phyloP scores from a whole-genome alignment of 2,797 vertebrate genomes.

The Botia almorhae region DNA sequence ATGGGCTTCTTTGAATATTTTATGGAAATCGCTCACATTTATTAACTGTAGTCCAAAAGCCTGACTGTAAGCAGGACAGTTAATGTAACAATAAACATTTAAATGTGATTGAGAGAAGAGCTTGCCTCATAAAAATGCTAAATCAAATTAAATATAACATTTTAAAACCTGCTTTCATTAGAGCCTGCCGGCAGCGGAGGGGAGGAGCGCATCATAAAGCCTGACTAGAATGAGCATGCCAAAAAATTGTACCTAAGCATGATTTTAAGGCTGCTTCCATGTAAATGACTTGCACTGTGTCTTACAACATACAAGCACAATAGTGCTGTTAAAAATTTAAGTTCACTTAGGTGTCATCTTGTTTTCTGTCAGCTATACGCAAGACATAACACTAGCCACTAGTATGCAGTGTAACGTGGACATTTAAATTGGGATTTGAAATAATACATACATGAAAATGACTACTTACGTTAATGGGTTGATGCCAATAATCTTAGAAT shows the following conservation, averaged over 20 bases:
- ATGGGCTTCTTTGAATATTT: conserved; percentile 85
- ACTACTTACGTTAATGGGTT: background rate
- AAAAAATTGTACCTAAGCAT: background rate
- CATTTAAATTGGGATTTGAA: background rate
- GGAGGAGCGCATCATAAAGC: background rate
- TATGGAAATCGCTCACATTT: conserved; percentile 83
- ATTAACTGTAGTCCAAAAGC: conserved; percentile 74
- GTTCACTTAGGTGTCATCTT: no score
- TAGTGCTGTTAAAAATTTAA: no score
- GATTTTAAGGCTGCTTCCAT: background rate
- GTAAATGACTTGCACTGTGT: no score
- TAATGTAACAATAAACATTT: conserved; percentile 78
- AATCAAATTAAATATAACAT: conserved; percentile 82
- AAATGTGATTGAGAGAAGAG: conserved; percentile 79
- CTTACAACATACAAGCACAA: no score
- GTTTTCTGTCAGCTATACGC: no score
- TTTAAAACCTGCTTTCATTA: conserved; percentile 74
- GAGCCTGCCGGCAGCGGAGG: conserved; percentile 47
- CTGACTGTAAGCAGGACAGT: conserved; percentile 75
- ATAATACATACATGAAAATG: background rate
- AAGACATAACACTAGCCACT: background rate
- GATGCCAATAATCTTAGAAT: no score
- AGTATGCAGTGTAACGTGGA: background rate
- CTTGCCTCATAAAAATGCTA: conserved; percentile 79
- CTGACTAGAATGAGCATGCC: conserved; percentile 8